Percentiles rank a stretch among this genome's conserved stretches.
Conservation (phyloP, 2,113 vertebrate genomes). For the Spea multiplicata region DNA sequence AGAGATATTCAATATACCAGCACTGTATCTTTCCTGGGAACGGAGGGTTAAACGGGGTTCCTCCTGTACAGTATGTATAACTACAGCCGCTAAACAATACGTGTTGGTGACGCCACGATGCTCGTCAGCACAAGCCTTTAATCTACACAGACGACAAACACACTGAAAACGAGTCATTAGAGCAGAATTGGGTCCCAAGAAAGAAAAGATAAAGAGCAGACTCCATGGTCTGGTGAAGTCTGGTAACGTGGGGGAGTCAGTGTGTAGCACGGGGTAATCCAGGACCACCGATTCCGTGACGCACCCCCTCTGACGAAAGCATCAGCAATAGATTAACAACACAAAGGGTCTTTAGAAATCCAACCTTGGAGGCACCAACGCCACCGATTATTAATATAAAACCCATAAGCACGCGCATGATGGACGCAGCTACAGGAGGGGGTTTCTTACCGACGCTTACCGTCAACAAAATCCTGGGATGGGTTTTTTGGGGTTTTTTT, state of each 20-base stretch:
- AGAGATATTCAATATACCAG: no score
- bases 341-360: constrained; percentile 42
- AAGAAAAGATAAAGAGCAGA: neutral
- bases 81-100: no score
- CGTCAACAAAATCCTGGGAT: neutral
- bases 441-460: neutral
- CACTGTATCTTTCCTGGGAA: no score
- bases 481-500: no score
- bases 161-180: neutral
- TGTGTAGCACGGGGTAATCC: constrained; percentile 4
- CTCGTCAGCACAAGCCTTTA: no score
- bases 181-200: neutral
- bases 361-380: constrained; percentile 11
- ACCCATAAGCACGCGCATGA: neutral
- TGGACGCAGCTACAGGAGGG: neutral
- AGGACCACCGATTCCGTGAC: constrained; percentile 32
- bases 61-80: no score
- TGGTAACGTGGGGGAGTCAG: constrained; percentile 30
- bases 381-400: neutral
- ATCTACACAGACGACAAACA: no score
- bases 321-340: constrained; percentile 25
- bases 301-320: constrained; percentile 35
- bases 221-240: neutral
- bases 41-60: no score
- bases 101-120: no score